Conservation (phyloP, 2,888 invertebrate species). For the Drosophila merina region DNA sequence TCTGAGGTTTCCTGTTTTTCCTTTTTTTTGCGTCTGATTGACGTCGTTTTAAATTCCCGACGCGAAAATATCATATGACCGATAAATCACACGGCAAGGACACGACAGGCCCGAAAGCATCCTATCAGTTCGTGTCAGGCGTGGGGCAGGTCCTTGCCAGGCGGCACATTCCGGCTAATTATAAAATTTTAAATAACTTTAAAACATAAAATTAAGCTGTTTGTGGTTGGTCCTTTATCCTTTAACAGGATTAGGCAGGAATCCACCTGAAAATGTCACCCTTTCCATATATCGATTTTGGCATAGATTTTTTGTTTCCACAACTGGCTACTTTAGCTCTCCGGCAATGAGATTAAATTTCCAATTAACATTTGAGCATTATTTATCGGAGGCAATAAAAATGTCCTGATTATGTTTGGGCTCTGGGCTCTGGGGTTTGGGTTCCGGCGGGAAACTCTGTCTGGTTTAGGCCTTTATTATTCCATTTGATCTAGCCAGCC, state of each 20-base stretch:
- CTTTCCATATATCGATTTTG: background rate
- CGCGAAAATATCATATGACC: constrained; percentile 59
- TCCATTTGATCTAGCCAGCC: constrained; percentile 52
- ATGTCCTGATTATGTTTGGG: constrained; percentile 73
- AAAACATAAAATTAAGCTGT: constrained; percentile 27
- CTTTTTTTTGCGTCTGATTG: constrained; percentile 49
- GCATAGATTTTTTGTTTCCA: background rate
- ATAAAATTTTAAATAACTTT: constrained; percentile 25
- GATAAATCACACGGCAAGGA: constrained; percentile 48
- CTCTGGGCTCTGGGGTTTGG: background rate
- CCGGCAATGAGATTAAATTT: constrained; percentile 73
- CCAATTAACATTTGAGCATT: constrained; percentile 80
- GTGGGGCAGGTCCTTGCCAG: constrained; percentile 34
- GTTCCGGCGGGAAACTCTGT: constrained; percentile 2
- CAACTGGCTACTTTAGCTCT: constrained; percentile 11
- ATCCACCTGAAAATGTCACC: constrained; percentile 42
- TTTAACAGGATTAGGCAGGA: constrained; percentile 20
- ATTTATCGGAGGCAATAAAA: constrained; percentile 81
- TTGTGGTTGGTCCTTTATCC: background rate
- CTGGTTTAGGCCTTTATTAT: constrained; percentile 44
- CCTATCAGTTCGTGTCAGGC: constrained; percentile 18
- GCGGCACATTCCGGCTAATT: constrained; percentile 31
- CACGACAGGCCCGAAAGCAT: constrained; percentile 10
- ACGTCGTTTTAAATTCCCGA: constrained; percentile 50
- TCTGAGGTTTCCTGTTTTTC: constrained; percentile 50